These are phyloP conservation scores for Cryptosula pallasiana DNA, from an alignment of 2,888 invertebrate species.

Conservation along the genomic window DNA sequence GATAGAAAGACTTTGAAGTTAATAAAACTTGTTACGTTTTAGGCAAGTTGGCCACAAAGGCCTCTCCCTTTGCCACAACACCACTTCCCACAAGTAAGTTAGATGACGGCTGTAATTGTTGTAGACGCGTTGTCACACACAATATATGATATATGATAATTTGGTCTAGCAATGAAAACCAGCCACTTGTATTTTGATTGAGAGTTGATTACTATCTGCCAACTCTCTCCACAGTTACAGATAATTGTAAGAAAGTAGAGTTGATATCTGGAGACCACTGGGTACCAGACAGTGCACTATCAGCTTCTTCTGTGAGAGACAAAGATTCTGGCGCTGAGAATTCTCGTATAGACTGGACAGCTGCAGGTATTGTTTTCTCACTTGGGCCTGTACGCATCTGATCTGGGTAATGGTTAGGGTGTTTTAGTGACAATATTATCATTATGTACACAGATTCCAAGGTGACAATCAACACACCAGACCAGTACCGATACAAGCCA, in stretches of 20 bases:
- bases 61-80: neutral
- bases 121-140: too few relatives aligned
- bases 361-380: too few relatives aligned
- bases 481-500: slow-evolving; percentile 11
- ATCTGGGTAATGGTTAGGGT: too few relatives aligned
- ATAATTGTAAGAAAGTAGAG: slow-evolving; percentile 19
- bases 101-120: neutral
- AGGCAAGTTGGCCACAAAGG: neutral
- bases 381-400: too few relatives aligned
- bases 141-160: too few relatives aligned
- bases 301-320: slow-evolving; percentile 7
- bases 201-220: too few relatives aligned
- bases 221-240: neutral
- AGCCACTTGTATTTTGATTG: too few relatives aligned
- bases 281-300: slow-evolving; percentile 23
- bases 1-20: too few relatives aligned
- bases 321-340: slow-evolving; percentile 16
- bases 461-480: neutral
- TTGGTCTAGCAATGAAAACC: too few relatives aligned
- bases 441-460: neutral
- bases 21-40: too few relatives aligned
- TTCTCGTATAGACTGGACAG: slow-evolving; percentile 20
- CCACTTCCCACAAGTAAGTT: slow-evolving; percentile 18
- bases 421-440: too few relatives aligned
- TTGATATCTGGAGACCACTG: slow-evolving; percentile 23